Conservation (phyloP, 1,140 invertebrate genomes). For the Chrysoperla carnea region DNA sequence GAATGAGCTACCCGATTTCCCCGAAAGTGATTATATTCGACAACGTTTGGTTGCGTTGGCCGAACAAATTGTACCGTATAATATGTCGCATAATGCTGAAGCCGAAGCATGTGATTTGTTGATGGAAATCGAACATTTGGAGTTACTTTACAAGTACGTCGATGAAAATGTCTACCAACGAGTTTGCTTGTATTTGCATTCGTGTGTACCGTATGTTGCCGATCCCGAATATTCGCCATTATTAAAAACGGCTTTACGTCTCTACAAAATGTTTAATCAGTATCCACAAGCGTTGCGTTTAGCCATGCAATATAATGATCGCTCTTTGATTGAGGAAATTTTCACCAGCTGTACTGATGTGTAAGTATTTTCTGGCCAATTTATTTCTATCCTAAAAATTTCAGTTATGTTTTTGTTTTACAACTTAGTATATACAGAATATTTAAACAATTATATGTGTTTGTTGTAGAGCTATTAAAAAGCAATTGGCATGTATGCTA, state of each 20-base stretch:
- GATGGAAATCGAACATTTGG: conserved; percentile 93
- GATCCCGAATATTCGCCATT: conserved; percentile 91
- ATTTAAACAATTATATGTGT: neutral
- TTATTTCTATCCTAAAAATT: conserved; percentile 5
- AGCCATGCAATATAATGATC: conserved; percentile 91
- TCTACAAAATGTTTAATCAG: conserved; percentile 87
- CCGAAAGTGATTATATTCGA: conserved; percentile 30
- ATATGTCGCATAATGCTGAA: conserved; percentile 98
- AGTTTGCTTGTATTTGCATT: conserved; percentile 87
- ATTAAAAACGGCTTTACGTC: conserved; percentile 66
- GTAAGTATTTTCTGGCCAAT: conserved; percentile 36
- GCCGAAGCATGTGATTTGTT: conserved; percentile 97
- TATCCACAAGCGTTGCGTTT: conserved; percentile 85
- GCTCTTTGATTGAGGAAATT: conserved; percentile 65
- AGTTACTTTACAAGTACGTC: conserved; percentile 79
- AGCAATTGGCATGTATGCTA: conserved; percentile 95
- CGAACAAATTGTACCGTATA: conserved; percentile 85
- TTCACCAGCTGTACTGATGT: conserved; percentile 72
- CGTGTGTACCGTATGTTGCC: conserved; percentile 94
- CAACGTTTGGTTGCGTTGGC: conserved; percentile 57
- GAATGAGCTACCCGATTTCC: conserved; percentile 43
- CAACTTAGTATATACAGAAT: too few relatives aligned
- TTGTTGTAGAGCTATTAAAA: conserved; percentile 57
- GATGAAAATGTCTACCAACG: conserved; percentile 83
- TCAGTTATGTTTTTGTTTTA: too few relatives aligned